Base-by-base conservation (phyloP, 2,113 vertebrate genomes). In the Thamnophis sirtalis region DNA sequence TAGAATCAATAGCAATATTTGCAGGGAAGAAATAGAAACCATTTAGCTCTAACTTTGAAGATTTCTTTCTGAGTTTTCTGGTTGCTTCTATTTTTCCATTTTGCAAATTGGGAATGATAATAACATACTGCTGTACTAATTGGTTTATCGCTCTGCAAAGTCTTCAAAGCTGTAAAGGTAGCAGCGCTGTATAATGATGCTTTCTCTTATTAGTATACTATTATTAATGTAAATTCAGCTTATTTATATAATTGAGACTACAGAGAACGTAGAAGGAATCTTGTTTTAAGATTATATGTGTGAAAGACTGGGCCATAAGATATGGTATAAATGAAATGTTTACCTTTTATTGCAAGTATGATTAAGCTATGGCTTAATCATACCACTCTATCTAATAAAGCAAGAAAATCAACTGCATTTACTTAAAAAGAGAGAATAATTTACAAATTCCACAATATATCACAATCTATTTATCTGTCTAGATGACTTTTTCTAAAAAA, bases 1-100 rank as follows among this genome's bases (percentile, higher is more conserved):
- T 92, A 93, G 80, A 90, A 96, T 96, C 95, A 94, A 88, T 96
- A 96, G 90, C 92, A 95, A 94, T 85, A 95, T 87, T 8, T 26
- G 86, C 68, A 91, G 95, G 86, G 92, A 91, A 63, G 95, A 93
- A 96, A 90, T 89, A 89, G 92, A 94, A 86, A 90, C 1, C 89
- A 95, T 93, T 94, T 91, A 73, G 94, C 94, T 96, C 92, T 95
- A 93, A 94, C 38, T 92, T 80, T 89, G 90, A 90, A 84, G 89
- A 92, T 93, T 95, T 91, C 93, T 55, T 93, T 88, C 55, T 48
- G 38, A 53, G 22, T n/a, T 55, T n/a, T 91, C 50, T 49, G 24
- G 11, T 38, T 85, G 86, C 86, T 55, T 91, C 87, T 28, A 24
- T 91, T 89, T 91, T 53, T 43, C 49, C 49, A 53, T 88, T 89